These are phyloP conservation scores for Auanema freiburgensis DNA, from an alignment of 2,888 invertebrate species.

Conservation along the genomic window DNA sequence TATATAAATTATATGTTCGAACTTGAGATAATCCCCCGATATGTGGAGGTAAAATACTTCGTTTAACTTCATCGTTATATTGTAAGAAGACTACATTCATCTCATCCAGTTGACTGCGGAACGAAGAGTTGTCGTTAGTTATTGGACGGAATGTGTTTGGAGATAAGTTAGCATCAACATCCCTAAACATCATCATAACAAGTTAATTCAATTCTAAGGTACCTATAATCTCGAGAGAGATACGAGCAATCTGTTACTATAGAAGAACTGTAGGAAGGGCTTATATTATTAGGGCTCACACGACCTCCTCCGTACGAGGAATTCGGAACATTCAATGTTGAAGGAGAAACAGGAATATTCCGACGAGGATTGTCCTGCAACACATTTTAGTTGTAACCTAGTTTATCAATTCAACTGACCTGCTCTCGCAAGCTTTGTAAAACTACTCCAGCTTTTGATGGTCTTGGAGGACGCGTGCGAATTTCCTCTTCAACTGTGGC, in stretches of 20 bases:
- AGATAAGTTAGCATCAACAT: background rate
- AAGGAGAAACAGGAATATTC: background rate
- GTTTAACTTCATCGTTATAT: constrained; percentile 55
- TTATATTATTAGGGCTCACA: too few relatives aligned
- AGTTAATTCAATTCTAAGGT: too few relatives aligned
- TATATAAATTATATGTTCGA: too few relatives aligned
- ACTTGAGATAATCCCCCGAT: constrained; percentile 24
- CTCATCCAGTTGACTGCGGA: constrained; percentile 30
- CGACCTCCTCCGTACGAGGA: too few relatives aligned
- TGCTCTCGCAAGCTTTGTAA: constrained; percentile 31
- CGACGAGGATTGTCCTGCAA: background rate
- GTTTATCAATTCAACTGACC: constrained; percentile 1
- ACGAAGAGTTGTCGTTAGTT: background rate
- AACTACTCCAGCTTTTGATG: constrained; percentile 27
- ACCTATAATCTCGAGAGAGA: too few relatives aligned
- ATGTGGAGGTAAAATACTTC: constrained; percentile 27
- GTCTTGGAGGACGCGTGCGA: constrained; percentile 8
- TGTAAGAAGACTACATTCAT: constrained; percentile 59
- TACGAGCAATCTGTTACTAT: too few relatives aligned
- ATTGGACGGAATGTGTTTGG: too few relatives aligned
- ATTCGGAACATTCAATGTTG: background rate
- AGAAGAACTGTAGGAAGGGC: too few relatives aligned
- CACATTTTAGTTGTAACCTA: background rate
- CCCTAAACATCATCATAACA: constrained; percentile 1
- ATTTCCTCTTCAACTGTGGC: constrained; percentile 3